Base-by-base conservation (phyloP, 2,888 invertebrate genomes). In the Lapara coniferarum region DNA sequence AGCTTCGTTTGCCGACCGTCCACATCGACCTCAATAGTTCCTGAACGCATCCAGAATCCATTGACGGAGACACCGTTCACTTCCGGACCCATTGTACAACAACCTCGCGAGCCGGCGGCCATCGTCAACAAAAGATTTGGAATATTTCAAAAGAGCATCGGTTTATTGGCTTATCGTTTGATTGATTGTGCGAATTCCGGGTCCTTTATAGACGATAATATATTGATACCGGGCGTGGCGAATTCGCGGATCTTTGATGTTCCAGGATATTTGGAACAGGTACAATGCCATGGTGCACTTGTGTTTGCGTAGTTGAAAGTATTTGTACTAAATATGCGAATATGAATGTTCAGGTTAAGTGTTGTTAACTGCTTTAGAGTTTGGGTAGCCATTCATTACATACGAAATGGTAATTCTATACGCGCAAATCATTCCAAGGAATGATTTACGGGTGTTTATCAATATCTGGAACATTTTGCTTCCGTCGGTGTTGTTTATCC, bases 141-240 rank as follows among this genome's bases (percentile, higher is more conserved):
- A 81, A 89, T 88, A 85, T 92, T 92, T 92, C 91, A 93, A 93
- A 93, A 92, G 93, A 89, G 90, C 93, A 93, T 93, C 93, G 93
- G 93, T 93, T 93, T 93, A 93, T 93, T 93, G 93, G 93, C 93
- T 93, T 92, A 93, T 92, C 91, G 92, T 91, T 91, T 93, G 93
- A 93, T 93, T 92, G 93, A 93, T 93, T 93, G 93, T 91, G 92
- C 91, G 92, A 92, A 92, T 86, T 77, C 82, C 80, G 85, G 82
- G 82, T 84, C 85, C 74, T 75, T 76, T 75, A 76, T 73, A 80
- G 80, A 76, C 86, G 87, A 87, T 91, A 92, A 93, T 92, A 84
- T 92, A 93, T 92, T 92, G 92, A 93, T 93, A 89, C 37, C 89
- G 92, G 93, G 93, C 93, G 92, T 93, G 91, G 84, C 93, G 89